Percentiles rank a stretch among this genome's conserved stretches.
Evolutionary conservation across 92 coral and sea anemone species (phyloP).

Genomic region (Palythoa grandiflora): DNA sequence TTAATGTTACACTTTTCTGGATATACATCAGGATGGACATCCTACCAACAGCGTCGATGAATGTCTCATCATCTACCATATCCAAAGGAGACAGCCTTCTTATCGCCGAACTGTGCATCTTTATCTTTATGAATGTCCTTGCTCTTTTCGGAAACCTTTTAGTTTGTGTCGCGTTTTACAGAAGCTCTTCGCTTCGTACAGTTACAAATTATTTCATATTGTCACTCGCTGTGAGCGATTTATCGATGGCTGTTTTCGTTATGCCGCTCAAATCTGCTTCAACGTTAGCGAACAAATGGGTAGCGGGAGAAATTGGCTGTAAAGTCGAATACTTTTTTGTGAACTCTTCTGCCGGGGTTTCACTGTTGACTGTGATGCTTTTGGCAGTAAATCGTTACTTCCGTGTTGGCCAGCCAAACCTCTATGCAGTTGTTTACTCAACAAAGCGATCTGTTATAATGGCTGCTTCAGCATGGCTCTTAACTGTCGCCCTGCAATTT

Average conservation of each 20-base stretch:
- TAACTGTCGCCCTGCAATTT: neutral
- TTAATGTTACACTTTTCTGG: neutral
- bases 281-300: neutral
- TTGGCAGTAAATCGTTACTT: constrained; percentile 28
- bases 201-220: constrained; percentile 23
- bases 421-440: neutral
- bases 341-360: constrained; percentile 7
- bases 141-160: constrained; percentile 11
- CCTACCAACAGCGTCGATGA: neutral
- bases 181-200: constrained; percentile 13
- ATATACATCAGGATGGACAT: neutral
- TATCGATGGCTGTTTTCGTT: constrained; percentile 26
- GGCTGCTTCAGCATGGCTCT: constrained; percentile 7
- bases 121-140: neutral
- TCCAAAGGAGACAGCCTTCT: neutral
- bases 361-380: constrained; percentile 29
- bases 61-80: neutral
- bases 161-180: constrained; percentile 24
- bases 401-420: constrained; percentile 20
- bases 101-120: constrained; percentile 12
- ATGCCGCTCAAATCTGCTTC: constrained; percentile 25
- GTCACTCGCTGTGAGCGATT: constrained; percentile 30
- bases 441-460: neutral
- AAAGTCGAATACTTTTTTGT: constrained; percentile 18
- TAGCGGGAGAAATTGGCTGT: constrained; percentile 7